Evolutionary conservation across 1,140 invertebrate genomes (phyloP).

Genomic region (Macrosteles quadrilineatus): DNA sequence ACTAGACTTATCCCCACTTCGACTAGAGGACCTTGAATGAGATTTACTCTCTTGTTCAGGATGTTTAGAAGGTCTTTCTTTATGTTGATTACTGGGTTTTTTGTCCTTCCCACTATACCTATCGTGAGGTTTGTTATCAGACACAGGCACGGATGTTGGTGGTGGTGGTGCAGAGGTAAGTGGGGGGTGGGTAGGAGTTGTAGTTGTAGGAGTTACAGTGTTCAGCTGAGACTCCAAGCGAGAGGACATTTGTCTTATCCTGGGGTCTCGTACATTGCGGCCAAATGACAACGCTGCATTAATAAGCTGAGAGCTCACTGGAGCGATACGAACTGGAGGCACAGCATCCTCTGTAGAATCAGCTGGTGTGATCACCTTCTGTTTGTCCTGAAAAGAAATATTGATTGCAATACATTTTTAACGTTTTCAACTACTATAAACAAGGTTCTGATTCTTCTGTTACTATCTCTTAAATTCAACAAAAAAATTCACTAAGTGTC

Average conservation of each 20-base stretch:
- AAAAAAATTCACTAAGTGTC: too few species aligned
- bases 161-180: not conserved
- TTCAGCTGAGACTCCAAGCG: not conserved
- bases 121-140: not conserved
- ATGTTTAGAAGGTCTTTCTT: not conserved
- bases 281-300: conserved; percentile 26
- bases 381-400: conserved; percentile 22
- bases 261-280: conserved; percentile 13
- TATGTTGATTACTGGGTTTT: not conserved
- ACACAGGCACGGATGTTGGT: not conserved
- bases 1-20: not conserved
- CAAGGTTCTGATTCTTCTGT: too few species aligned
- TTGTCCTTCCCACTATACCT: conserved; percentile 1
- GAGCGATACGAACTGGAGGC: conserved; percentile 24
- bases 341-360: not conserved
- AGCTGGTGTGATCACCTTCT: not conserved
- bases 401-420: too few species aligned
- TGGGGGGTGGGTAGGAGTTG: not conserved
- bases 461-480: too few species aligned
- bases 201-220: not conserved
- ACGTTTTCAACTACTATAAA: too few species aligned
- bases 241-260: conserved; percentile 7
- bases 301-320: conserved; percentile 32
- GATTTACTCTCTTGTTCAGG: not conserved
- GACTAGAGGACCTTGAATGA: not conserved